Conservation (phyloP, 2,113 vertebrate species). For the Paedocypris sp. region DNA sequence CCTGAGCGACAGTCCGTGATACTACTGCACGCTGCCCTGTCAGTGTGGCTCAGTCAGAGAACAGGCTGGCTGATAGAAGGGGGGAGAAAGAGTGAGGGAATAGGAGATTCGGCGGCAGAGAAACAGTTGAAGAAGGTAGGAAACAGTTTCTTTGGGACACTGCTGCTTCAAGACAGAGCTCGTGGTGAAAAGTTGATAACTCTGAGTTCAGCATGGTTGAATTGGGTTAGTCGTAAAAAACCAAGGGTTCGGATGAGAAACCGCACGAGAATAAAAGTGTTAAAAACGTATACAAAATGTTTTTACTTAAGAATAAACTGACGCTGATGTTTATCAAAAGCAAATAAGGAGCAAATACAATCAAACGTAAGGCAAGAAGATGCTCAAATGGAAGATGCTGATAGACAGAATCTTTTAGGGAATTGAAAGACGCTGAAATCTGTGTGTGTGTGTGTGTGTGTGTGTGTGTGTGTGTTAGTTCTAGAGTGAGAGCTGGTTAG, state of each 20-base stretch:
- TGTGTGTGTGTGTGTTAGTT: not conserved
- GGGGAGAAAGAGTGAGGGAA: constrained; percentile 26
- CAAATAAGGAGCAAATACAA: too few relatives aligned
- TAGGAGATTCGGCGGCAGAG: constrained; percentile 4
- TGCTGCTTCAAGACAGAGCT: too few relatives aligned
- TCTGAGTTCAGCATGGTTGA: too few relatives aligned
- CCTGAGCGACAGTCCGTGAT: constrained; percentile 44
- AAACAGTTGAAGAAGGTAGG: constrained; percentile 22
- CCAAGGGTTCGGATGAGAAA: too few relatives aligned
- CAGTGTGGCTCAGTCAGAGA: constrained; percentile 52
- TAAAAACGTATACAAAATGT: too few relatives aligned
- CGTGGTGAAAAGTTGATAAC: too few relatives aligned
- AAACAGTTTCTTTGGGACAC: not conserved
- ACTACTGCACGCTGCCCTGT: constrained; percentile 30
- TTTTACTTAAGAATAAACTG: too few relatives aligned
- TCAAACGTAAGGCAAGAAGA: not conserved
- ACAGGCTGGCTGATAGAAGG: constrained; percentile 40
- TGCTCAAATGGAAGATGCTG: not conserved
- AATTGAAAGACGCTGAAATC: not conserved
- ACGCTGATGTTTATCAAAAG: too few relatives aligned
- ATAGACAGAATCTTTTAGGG: not conserved
- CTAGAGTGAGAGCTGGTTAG: too few relatives aligned
- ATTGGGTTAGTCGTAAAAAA: too few relatives aligned
- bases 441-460: not conserved
- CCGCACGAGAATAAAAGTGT: too few relatives aligned